Conservation (phyloP, 2,888 invertebrate species). For the Tillus elongatus region DNA sequence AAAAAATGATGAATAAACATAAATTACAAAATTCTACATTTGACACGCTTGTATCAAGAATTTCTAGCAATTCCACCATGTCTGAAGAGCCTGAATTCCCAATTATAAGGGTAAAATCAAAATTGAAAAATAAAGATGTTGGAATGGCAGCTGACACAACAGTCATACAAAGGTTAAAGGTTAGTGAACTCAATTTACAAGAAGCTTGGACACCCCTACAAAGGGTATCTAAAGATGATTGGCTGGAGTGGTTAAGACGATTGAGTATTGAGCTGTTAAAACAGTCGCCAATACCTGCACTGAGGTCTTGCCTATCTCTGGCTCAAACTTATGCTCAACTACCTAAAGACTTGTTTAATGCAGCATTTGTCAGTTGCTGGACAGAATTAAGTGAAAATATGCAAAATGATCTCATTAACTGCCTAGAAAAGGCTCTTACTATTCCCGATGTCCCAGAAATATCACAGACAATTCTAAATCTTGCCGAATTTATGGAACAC, state of each 20-base stretch:
- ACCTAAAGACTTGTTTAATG: constrained; percentile 94
- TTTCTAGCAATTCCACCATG: constrained; percentile 63
- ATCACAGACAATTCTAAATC: constrained; percentile 90
- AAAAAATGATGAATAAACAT: constrained; percentile 71
- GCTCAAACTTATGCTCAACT: constrained; percentile 93
- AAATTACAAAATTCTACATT: constrained; percentile 70
- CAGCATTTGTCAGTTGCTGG: constrained; percentile 99
- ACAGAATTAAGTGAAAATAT: constrained; percentile 77
- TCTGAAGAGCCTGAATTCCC: constrained; percentile 68
- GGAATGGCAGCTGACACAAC: constrained; percentile 11
- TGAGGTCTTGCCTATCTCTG: constrained; percentile 81
- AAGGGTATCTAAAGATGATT: constrained; percentile 94
- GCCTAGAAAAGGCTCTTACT: constrained; percentile 79
- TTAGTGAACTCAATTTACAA: constrained; percentile 75
- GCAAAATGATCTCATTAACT: constrained; percentile 67
- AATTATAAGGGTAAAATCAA: constrained; percentile 51
- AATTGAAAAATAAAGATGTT: constrained; percentile 12
- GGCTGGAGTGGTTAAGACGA: constrained; percentile 93
- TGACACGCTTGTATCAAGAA: constrained; percentile 65
- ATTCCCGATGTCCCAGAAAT: constrained; percentile 93
- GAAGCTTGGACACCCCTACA: constrained; percentile 87
- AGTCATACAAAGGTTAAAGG: constrained; percentile 66
- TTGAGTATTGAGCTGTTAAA: constrained; percentile 88
- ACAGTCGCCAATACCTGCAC: constrained; percentile 90
- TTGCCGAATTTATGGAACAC: constrained; percentile 99